These are phyloP conservation scores for Xestia rhomboidea DNA, from an alignment of 2,888 invertebrate genomes.

Conservation along the genomic window DNA sequence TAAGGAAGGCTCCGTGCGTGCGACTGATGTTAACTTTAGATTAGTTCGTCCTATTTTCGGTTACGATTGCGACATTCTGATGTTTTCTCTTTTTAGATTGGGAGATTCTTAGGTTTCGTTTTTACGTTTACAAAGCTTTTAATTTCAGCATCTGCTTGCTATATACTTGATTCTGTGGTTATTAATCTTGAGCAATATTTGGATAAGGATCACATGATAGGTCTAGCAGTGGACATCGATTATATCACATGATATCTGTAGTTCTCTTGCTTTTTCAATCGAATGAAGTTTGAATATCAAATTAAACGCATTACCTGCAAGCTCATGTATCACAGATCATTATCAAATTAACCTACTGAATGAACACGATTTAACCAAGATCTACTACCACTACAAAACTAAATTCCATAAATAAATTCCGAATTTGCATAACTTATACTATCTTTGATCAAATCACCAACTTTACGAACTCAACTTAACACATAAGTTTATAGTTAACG, in stretches of 20 bases:
- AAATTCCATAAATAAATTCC: constrained; percentile 14
- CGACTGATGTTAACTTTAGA: constrained; percentile 62
- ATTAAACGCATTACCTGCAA: neutral
- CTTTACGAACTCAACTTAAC: constrained; percentile 33
- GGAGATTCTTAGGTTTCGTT: constrained; percentile 32
- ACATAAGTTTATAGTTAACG: constrained; percentile 35
- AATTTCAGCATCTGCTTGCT: neutral
- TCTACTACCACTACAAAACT: constrained; percentile 4
- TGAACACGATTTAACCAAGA: neutral
- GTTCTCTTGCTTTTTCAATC: neutral
- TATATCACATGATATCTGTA: neutral
- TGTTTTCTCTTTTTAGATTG: constrained; percentile 42
- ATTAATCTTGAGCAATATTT: neutral
- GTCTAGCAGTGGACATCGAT: neutral
- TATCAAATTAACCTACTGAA: constrained; percentile 2
- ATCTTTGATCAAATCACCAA: constrained; percentile 27
- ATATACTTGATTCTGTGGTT: neutral
- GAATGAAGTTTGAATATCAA: neutral
- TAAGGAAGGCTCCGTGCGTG: constrained; percentile 62
- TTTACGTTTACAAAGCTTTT: neutral
- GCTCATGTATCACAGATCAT: neutral
- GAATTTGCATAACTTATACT: constrained; percentile 22
- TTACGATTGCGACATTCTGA: constrained; percentile 60
- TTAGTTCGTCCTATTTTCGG: constrained; percentile 62
- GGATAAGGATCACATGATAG: neutral